A percentile compares a stretch with the other conserved stretches of the same genome.
phyloP scores from a whole-genome alignment of 2,797 vertebrate genomes.

The Artibeus jamaicensis region DNA sequence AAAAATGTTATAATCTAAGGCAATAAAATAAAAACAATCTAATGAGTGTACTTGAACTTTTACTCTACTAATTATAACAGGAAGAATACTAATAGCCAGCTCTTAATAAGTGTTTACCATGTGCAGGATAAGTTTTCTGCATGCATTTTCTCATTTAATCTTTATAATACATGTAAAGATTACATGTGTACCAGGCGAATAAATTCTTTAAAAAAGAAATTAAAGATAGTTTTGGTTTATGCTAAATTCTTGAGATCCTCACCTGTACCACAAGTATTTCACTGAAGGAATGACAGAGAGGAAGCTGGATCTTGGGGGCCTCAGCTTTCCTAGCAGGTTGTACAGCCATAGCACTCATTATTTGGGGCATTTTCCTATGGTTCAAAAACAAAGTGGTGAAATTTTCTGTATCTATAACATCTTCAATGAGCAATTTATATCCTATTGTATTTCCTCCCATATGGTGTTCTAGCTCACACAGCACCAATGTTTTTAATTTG shows the following conservation, averaged over 20 bases:
- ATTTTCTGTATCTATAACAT: constrained; percentile 52
- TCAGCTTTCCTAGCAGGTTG: background rate
- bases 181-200: background rate
- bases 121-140: background rate
- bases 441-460: constrained; percentile 9
- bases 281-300: background rate
- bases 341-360: background rate
- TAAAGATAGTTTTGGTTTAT: background rate
- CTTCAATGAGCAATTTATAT: constrained; percentile 19
- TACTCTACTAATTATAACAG: background rate
- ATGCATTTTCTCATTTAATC: background rate
- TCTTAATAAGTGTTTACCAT: background rate
- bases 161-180: background rate
- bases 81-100: constrained; percentile 13
- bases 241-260: background rate
- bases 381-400: background rate
- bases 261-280: background rate
- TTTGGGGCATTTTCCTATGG: constrained; percentile 29
- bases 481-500: constrained; percentile 42
- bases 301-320: background rate
- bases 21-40: background rate
- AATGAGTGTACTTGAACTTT: background rate
- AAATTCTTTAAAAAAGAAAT: background rate
- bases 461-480: background rate
- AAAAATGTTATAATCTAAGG: background rate